Evolutionary conservation across 2,113 vertebrate species (phyloP), one percentile per base, ranked within the genome.

Genomic region (Castor canadensis): DNA sequence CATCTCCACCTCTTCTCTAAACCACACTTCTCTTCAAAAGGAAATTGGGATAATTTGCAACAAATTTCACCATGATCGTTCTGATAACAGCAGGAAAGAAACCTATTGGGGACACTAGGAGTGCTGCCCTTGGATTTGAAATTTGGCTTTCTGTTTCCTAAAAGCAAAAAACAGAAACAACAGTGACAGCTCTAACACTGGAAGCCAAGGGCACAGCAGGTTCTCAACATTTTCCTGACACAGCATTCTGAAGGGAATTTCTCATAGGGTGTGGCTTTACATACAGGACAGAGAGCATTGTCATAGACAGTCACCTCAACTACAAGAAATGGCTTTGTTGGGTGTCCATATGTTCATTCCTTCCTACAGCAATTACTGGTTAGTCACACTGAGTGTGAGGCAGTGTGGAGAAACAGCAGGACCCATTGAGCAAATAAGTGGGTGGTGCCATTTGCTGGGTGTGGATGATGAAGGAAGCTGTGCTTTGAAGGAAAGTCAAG

Each of bases 11-110:
- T 87, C 35, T 56, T 52, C 38, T n/a, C 30, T 72, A 93, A 40
- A 79, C 69, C 66, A 84, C 47, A 83, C 49, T 88, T 92, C 11
- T 67, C 43, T 76, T n/a, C 71, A 86, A 87, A 88, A 93, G 60
- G 40, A 87, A 93, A 79, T 1, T 49, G 45, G 76, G 17, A 43
- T 71, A 19, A 86, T 4, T 67, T 26, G 13, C 20, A 80, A 45
- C 8, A 80, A 86, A 94, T 76, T 60, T 75, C 17, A 60, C 76
- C 75, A 30, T 32, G 56, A 30, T 60, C 22, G 26, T 83, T 67
- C 54, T 87, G 32, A 49, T 52, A 49, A 83, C 11, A 62, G 32
- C 35, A 92, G 69, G 40, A 89, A 83, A 89, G 32, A 87, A 71
- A 35, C 10, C 45, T 24, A 16, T 32, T 84, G 67, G 20, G 40